Conservation (phyloP, 2,113 vertebrate genomes). For the Merops nubicus region DNA sequence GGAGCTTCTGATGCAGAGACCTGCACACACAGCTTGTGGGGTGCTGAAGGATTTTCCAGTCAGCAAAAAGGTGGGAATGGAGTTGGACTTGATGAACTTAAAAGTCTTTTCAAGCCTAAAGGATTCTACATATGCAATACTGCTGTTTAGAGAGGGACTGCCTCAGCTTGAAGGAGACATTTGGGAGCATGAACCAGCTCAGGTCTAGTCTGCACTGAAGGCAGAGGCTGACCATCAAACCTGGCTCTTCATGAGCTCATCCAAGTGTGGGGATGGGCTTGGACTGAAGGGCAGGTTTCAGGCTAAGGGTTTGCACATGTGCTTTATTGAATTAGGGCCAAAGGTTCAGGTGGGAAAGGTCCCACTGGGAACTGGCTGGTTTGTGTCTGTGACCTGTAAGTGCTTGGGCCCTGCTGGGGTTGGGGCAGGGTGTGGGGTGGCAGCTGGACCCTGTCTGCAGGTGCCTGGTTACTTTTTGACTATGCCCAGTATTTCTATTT, state of each 20-base stretch:
- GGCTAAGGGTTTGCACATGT: background rate
- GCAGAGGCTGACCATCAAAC: background rate
- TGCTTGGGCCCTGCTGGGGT: accelerated
- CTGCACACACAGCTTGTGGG: accelerated
- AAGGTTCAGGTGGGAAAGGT: background rate
- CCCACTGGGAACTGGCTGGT: background rate
- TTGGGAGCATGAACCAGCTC: background rate
- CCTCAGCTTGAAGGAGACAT: background rate
- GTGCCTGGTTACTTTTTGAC: background rate
- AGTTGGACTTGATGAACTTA: background rate
- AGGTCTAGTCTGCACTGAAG: accelerated
- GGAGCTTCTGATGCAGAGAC: background rate
- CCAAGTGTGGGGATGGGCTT: background rate
- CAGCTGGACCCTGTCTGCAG: background rate
- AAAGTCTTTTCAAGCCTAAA: background rate
- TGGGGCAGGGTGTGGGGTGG: background rate
- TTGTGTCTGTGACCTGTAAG: background rate
- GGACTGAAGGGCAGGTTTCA: background rate
- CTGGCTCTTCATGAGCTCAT: background rate
- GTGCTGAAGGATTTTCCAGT: background rate
- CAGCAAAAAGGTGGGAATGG: background rate
- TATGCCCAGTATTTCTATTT: background rate
- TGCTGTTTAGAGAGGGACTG: background rate
- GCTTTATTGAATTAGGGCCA: background rate
- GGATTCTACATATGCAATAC: too few species aligned